phyloP scores from a whole-genome alignment of 2,797 vertebrate species.

The Acipenser transmontanus region DNA sequence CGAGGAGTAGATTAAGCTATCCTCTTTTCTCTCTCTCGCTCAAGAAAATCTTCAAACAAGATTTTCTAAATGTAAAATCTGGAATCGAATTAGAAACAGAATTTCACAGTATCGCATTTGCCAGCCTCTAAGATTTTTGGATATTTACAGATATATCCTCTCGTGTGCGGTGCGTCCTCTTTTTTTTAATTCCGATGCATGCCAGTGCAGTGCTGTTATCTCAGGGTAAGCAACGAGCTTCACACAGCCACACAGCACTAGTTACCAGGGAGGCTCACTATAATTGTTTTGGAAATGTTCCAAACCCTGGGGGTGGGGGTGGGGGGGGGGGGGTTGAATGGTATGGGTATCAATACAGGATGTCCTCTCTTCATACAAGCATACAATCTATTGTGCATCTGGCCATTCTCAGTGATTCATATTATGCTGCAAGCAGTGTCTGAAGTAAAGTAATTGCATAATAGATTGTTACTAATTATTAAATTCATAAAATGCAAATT shows the following conservation, averaged over 20 bases:
- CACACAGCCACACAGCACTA: slow-evolving; percentile 78
- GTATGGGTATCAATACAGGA: too few relatives aligned
- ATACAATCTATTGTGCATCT: too few relatives aligned
- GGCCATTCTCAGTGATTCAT: too few relatives aligned
- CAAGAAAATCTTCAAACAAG: slow-evolving; percentile 39
- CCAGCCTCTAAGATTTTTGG: neutral
- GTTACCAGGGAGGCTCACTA: slow-evolving; percentile 93
- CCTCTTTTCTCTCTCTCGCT: neutral
- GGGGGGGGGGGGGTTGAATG: too few relatives aligned
- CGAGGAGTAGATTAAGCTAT: slow-evolving; percentile 45
- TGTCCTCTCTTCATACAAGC: too few relatives aligned
- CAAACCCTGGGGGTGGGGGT: too few relatives aligned
- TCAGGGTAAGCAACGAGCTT: slow-evolving; percentile 78
- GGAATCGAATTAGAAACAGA: too few relatives aligned
- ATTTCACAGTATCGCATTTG: too few relatives aligned
- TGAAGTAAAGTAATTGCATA: too few relatives aligned
- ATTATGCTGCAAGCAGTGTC: too few relatives aligned
- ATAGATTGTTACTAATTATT: too few relatives aligned
- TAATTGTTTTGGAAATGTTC: slow-evolving; percentile 91
- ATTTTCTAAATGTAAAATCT: slow-evolving; percentile 32
- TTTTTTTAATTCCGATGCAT: slow-evolving; percentile 70
- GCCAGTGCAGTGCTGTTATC: slow-evolving; percentile 55
- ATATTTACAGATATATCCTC: slow-evolving; percentile 3
- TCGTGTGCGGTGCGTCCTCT: slow-evolving; percentile 40
- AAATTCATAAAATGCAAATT: too few relatives aligned